phyloP scores from a whole-genome alignment of 1,140 invertebrate species.

The Drosophila pseudoananassae region DNA sequence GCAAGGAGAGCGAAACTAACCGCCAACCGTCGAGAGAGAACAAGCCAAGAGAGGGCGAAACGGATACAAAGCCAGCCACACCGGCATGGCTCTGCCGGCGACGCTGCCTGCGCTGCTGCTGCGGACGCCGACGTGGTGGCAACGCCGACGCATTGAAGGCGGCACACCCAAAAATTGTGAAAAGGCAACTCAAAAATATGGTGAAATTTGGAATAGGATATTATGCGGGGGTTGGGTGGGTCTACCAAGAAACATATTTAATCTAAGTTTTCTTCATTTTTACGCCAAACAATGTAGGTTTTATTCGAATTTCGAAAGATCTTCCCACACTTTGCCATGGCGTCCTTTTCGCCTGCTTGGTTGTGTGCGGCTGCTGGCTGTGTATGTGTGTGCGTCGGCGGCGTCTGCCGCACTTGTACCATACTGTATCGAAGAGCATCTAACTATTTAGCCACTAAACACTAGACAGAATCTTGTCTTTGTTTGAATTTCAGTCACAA shows the following conservation, averaged over 20 bases:
- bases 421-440: conserved; percentile 10
- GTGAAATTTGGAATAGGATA: conserved; percentile 36
- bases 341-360: conserved; percentile 63
- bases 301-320: conserved; percentile 18
- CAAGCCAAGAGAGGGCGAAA: conserved; percentile 29
- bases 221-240: background rate
- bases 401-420: conserved; percentile 49
- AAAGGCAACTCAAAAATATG: conserved; percentile 51
- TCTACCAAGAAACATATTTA: background rate
- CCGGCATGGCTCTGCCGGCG: conserved; percentile 59
- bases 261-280: background rate
- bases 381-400: conserved; percentile 35
- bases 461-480: conserved; percentile 13
- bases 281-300: background rate
- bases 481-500: conserved; percentile 26
- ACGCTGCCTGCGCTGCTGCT: conserved; percentile 42
- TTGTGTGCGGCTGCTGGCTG: conserved; percentile 15
- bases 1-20: conserved; percentile 29
- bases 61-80: conserved; percentile 69
- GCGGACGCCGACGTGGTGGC: conserved; percentile 67
- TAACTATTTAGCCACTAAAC: conserved; percentile 11
- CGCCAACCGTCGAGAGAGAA: conserved; percentile 9
- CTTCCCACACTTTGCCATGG: conserved; percentile 38
- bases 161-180: conserved; percentile 77
- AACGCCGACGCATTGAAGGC: conserved; percentile 76